Evolutionary conservation across 2,113 vertebrate genomes (phyloP).

Genomic region (human): DNA sequence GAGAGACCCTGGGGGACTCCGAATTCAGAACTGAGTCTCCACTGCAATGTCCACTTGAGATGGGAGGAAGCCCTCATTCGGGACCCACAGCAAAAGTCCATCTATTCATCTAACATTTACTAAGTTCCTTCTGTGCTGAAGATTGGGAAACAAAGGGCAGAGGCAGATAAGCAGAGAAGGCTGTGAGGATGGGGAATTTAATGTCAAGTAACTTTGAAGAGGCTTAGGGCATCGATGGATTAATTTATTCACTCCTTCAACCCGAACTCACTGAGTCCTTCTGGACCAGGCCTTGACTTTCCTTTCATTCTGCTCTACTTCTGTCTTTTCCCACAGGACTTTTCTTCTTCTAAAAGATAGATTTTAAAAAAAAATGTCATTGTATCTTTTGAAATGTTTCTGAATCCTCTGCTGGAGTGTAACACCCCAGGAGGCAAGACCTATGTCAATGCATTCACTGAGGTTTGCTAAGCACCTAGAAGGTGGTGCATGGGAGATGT

Average conservation of each 20-base stretch:
- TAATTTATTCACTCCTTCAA: neutral
- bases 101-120: neutral
- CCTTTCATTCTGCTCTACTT: neutral
- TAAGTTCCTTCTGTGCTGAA: neutral
- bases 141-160: neutral
- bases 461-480: neutral
- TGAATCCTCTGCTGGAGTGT: neutral
- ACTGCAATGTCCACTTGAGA: neutral
- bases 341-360: neutral
- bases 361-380: neutral
- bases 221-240: accelerated
- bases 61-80: accelerated
- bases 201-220: neutral
- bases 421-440: neutral
- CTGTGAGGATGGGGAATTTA: neutral
- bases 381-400: neutral
- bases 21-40: neutral
- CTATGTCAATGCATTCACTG: neutral
- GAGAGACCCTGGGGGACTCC: neutral
- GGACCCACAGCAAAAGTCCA: neutral
- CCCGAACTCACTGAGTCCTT: accelerated
- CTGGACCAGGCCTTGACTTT: accelerated
- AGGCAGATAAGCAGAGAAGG: neutral
- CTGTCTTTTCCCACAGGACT: neutral
- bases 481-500: accelerated